Evolutionary conservation across 2,888 invertebrate species (phyloP).

Genomic region (Eupeodes luniger): DNA sequence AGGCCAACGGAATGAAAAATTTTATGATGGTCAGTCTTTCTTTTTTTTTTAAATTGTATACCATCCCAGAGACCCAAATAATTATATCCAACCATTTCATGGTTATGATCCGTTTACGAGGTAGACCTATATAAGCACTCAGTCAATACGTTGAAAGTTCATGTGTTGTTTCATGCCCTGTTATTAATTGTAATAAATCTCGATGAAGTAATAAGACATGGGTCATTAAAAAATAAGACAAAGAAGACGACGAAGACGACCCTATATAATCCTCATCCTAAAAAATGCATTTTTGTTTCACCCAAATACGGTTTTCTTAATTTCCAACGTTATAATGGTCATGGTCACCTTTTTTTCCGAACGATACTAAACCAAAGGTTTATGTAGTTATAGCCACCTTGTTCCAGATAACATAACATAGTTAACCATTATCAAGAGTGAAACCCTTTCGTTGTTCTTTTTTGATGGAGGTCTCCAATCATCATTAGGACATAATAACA

Average conservation of each 20-base stretch:
- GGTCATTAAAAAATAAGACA: slow-evolving; percentile 67
- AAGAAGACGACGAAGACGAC: slow-evolving; percentile 33
- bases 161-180: slow-evolving; percentile 78
- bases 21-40: slow-evolving; percentile 42
- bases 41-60: neutral
- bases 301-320: slow-evolving; percentile 49
- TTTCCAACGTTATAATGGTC: slow-evolving; percentile 37
- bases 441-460: slow-evolving; percentile 42
- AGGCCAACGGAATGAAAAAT: slow-evolving; percentile 57
- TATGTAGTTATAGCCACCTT: slow-evolving; percentile 50
- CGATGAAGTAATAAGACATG: slow-evolving; percentile 80
- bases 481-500: slow-evolving; percentile 71
- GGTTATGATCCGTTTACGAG: slow-evolving; percentile 69
- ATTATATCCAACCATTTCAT: slow-evolving; percentile 67
- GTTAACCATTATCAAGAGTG: slow-evolving; percentile 21
- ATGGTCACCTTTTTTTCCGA: slow-evolving; percentile 26
- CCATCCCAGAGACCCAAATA: slow-evolving; percentile 14
- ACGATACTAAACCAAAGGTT: slow-evolving; percentile 4
- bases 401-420: slow-evolving; percentile 35
- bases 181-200: slow-evolving; percentile 84
- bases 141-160: slow-evolving; percentile 56
- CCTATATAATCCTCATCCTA: slow-evolving; percentile 20
- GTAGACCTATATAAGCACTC: slow-evolving; percentile 32
- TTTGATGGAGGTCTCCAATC: slow-evolving; percentile 53
- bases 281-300: slow-evolving; percentile 36